Percentiles rank a stretch among this genome's conserved stretches.
phyloP scores from a whole-genome alignment of 2,888 invertebrate genomes.

The Thecocarcelia acutangulata region DNA sequence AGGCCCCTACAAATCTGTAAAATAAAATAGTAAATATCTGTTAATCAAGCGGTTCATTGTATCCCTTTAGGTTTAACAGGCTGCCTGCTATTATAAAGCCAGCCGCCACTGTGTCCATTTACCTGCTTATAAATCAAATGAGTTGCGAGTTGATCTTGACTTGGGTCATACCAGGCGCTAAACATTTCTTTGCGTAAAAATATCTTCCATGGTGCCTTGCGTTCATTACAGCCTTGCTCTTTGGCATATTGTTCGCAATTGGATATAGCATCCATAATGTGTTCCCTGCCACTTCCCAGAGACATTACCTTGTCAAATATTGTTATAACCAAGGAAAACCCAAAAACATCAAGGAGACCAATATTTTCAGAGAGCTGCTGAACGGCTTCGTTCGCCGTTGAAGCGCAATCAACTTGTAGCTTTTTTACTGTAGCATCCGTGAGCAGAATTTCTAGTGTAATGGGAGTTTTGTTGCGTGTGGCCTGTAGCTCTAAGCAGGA shows the following conservation, averaged over 20 bases:
- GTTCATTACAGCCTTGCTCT: slow-evolving; percentile 92
- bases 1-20: slow-evolving; percentile 88
- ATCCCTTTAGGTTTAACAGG: no score
- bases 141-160: slow-evolving; percentile 90
- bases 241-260: slow-evolving; percentile 97
- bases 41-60: not conserved
- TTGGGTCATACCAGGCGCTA: slow-evolving; percentile 94
- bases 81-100: no score
- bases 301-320: slow-evolving; percentile 94
- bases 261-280: slow-evolving; percentile 97
- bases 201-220: slow-evolving; percentile 93
- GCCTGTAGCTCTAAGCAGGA: slow-evolving; percentile 94
- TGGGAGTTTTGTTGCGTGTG: slow-evolving; percentile 91
- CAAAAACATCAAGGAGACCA: slow-evolving; percentile 90
- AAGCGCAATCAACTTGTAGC: slow-evolving; percentile 93
- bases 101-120: no score
- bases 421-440: slow-evolving; percentile 93
- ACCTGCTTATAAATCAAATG: slow-evolving; percentile 93
- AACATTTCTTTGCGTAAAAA: slow-evolving; percentile 95
- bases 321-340: slow-evolving; percentile 95
- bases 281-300: slow-evolving; percentile 93
- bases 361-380: slow-evolving; percentile 90
- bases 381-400: slow-evolving; percentile 94
- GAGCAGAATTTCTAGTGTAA: slow-evolving; percentile 90
- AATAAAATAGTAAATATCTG: not conserved